Conservation (phyloP, 2,888 invertebrate genomes). For the Trimorus sp. region DNA sequence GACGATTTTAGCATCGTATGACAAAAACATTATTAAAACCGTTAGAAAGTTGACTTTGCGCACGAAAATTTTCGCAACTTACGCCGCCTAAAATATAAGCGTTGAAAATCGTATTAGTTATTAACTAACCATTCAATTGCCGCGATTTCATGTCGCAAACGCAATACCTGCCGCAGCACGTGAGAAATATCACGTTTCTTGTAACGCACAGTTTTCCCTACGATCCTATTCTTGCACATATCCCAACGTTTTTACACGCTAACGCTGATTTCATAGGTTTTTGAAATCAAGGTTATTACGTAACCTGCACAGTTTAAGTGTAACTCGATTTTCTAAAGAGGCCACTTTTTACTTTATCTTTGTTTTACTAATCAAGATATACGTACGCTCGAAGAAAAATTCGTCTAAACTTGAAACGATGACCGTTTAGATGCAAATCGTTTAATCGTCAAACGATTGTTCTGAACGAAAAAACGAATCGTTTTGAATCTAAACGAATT, state of each 20-base stretch:
- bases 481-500: no score
- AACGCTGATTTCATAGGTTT: slow-evolving; percentile 42
- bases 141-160: slow-evolving; percentile 30
- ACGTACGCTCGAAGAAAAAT: no score
- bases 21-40: no score
- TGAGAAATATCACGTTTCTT: slow-evolving; percentile 52
- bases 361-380: neutral
- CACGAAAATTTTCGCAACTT: neutral
- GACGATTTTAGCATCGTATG: no score
- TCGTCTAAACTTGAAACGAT: no score
- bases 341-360: slow-evolving; percentile 21
- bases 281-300: slow-evolving; percentile 30
- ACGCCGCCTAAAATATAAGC: slow-evolving; percentile 3
- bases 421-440: no score
- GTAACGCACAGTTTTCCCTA: slow-evolving; percentile 21
- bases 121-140: slow-evolving; percentile 15
- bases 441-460: no score
- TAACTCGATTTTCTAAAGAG: slow-evolving; percentile 6
- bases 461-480: no score
- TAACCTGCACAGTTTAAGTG: neutral
- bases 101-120: slow-evolving; percentile 24
- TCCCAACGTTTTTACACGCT: slow-evolving; percentile 20
- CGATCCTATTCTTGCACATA: slow-evolving; percentile 27
- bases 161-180: slow-evolving; percentile 27
- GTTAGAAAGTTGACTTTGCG: no score